Conservation (phyloP, 2,797 vertebrate genomes). For the Tapirus indicus region DNA sequence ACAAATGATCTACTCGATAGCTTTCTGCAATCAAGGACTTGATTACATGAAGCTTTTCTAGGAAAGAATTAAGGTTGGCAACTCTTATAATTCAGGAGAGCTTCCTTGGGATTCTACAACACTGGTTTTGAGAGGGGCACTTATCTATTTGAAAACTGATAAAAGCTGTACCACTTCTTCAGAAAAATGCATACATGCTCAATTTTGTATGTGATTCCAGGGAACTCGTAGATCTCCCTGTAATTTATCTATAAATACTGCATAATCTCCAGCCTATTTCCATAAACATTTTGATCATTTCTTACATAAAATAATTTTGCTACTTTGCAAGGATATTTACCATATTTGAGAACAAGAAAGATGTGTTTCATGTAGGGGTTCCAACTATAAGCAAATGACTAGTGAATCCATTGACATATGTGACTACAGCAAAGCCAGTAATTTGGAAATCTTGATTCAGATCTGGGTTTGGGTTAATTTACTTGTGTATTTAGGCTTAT, state of each 20-base stretch:
- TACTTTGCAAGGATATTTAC: neutral
- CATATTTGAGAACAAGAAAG: neutral
- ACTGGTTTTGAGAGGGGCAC: neutral
- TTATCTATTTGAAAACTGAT: conserved; percentile 1
- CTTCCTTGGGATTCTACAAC: neutral
- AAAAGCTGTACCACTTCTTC: neutral
- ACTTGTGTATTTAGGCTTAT: neutral
- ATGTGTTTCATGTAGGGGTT: neutral
- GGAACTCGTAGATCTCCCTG: neutral
- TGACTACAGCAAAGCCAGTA: neutral
- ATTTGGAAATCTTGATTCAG: neutral
- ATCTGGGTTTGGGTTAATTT: neutral
- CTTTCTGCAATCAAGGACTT: neutral
- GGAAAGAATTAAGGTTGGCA: neutral
- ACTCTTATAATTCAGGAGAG: neutral
- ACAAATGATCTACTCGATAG: neutral
- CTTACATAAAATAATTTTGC: neutral
- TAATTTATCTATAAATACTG: neutral
- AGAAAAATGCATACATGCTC: neutral
- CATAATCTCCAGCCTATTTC: neutral
- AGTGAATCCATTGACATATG: neutral
- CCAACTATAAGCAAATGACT: neutral
- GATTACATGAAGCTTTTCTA: neutral
- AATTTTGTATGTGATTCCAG: conserved; percentile 4
- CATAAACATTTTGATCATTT: conserved; percentile 6